A percentile compares a stretch with the other conserved stretches of the same genome.
These are phyloP conservation scores for Pedetes capensis DNA, from an alignment of 2,113 vertebrate genomes.

Conservation along the genomic window DNA sequence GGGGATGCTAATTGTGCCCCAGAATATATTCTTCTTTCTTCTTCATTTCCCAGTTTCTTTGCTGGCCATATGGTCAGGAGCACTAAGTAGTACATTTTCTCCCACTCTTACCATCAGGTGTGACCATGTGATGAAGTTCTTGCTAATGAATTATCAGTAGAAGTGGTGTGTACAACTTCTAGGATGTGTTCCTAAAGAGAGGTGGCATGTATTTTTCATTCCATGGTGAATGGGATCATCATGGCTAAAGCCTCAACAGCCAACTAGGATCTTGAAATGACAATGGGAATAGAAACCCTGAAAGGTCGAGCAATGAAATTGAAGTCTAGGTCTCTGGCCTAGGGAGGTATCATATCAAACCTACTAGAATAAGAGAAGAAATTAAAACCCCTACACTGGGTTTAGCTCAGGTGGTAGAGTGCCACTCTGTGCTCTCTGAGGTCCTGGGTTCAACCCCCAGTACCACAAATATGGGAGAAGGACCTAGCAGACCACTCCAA, in stretches of 20 bases:
- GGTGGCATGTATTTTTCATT: background rate
- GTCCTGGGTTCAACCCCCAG: no score
- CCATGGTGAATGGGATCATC: background rate
- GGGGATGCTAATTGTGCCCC: background rate
- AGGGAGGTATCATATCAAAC: background rate
- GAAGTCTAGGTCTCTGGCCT: background rate
- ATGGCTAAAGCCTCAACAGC: background rate
- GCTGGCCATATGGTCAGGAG: background rate
- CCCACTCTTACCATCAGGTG: background rate
- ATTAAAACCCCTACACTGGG: background rate
- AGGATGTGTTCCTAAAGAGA: background rate
- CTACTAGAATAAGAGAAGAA: background rate
- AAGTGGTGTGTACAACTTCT: background rate
- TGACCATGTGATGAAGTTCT: background rate
- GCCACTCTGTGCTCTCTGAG: no score
- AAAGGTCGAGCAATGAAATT: background rate
- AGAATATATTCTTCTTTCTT: background rate
- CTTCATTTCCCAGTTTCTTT: background rate
- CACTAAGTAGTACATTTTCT: slow-evolving; percentile 10
- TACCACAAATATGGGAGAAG: no score
- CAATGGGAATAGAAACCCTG: background rate
- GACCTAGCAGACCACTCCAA: no score
- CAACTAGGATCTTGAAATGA: background rate
- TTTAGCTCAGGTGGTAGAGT: no score
- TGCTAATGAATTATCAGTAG: background rate